phyloP scores from a whole-genome alignment of 2,113 vertebrate genomes.

The Psammodynastes pulverulentus region DNA sequence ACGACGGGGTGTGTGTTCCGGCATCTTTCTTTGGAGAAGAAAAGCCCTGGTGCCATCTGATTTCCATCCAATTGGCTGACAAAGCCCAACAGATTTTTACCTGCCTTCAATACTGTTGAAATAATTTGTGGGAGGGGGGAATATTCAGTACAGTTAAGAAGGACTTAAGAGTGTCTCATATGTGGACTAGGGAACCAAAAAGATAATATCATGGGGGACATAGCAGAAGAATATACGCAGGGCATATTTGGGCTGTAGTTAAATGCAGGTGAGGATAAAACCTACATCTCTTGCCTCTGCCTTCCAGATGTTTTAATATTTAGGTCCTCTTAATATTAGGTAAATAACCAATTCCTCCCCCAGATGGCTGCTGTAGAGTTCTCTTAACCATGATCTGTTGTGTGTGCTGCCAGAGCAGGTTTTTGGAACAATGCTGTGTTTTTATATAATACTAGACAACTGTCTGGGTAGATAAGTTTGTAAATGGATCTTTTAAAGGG shows the following conservation, averaged over 20 bases:
- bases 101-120: neutral
- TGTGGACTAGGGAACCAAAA: neutral
- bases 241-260: neutral
- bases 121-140: neutral
- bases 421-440: too few species aligned
- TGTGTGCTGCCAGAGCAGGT: too few species aligned
- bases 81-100: neutral
- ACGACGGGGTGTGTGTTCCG: too few species aligned
- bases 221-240: neutral
- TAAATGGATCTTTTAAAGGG: too few species aligned
- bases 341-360: too few species aligned
- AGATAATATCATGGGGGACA: neutral
- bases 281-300: neutral
- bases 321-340: neutral
- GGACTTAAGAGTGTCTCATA: neutral
- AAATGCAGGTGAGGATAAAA: neutral
- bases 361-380: too few species aligned
- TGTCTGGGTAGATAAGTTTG: too few species aligned
- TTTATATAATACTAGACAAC: too few species aligned
- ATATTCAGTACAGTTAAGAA: neutral
- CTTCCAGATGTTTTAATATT: neutral
- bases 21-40: too few species aligned
- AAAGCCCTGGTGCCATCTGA: neutral
- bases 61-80: neutral
- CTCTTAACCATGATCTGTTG: too few species aligned